Base-by-base conservation (phyloP, 2,113 vertebrate genomes). In the Coptodon bakossiorum region DNA sequence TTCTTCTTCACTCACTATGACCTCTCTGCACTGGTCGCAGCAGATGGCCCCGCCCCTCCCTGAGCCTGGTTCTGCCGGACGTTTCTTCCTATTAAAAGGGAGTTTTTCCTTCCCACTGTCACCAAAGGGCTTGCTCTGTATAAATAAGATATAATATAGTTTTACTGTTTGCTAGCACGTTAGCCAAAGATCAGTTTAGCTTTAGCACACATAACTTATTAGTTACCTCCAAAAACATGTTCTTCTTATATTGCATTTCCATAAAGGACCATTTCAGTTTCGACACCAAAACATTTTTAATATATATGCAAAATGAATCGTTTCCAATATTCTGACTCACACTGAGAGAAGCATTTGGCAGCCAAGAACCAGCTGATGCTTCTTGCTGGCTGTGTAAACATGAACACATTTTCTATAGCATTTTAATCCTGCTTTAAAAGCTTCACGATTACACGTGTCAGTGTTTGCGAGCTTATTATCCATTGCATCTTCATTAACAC, bases 1-100 rank as follows among this genome's bases (percentile, higher is more conserved):
- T 2, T 61, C 29, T 17, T 59, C 56, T 0, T 31, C 13, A 0
- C 7, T 16, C 7, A 16, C 24, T 59, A 59, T 1, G 57, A 61
- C 29, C 29, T 1, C 22, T 56, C 29, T 63, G 2, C 16, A 19
- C 16, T 1, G 1, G 0, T 34, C 2, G 0, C 5, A 61, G 59
- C 16, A 63, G 59, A 63, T 11, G 59, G 29, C 29, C 0, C 9
- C 29, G 16, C 29, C 59, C 16, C 59, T 63, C 2, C 3, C 59
- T 3, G 29, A 34, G 59, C 59, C 59, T 34, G 59, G 59, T 63
- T 63, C 5, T 34, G 0, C 3, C 0, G 0, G 57, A 34, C 0
- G 0, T 63, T 63, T 63, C 59, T 63, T 63, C 59, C 59, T 34
- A 1, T 63, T 63, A 34, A 63, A 63, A 63, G 3, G 59, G 59